Evolutionary conservation across 2,888 invertebrate species (phyloP), one percentile per base, ranked within the genome.

Genomic region (Callosobruchus maculatus): DNA sequence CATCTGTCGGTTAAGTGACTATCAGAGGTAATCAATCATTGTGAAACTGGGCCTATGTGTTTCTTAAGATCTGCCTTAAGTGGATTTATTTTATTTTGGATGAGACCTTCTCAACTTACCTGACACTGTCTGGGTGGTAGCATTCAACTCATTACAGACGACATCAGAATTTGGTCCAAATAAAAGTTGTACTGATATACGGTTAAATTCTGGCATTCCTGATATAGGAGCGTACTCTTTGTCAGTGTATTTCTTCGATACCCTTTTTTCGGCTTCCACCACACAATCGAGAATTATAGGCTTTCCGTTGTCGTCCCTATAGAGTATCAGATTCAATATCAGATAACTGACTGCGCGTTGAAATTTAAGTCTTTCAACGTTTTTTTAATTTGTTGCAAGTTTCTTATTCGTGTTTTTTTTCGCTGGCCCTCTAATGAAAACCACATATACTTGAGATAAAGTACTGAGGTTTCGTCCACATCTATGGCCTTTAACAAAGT

Each of bases 261-360:
- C 75, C 69, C 91, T 83, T 73, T 85, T 82, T 83, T 93, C 92
- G 4, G 92, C 92, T 89, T 91, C 80, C 20, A 79, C 83, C 18
- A 93, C 92, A 83, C 89, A 88, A 22, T 91, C 90, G 70, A 93
- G 85, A 21, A 93, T 89, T 83, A 88, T 92, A 0, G 78, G 78
- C 31, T 92, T 92, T 68, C 92, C 92, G 80, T 90, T 87, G 82
- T 93, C 92, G 85, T 92, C 92, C 77, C 93, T 87, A 85, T 93
- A 93, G 9, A 67, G 31, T 20, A 26, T 26, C 49, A 13, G 1
- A 49, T 13, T 49, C 49, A 49, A 49, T 49, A 49, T 49, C 49
- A 49, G 49, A 49, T 49, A 49, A 13, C 13, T 18, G 18, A 49
- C 1, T 49, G 13, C 5, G 5, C 18, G 13, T 49, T 7, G 1